Evolutionary conservation across 2,113 vertebrate species (phyloP).

Genomic region (Ochotona princeps): DNA sequence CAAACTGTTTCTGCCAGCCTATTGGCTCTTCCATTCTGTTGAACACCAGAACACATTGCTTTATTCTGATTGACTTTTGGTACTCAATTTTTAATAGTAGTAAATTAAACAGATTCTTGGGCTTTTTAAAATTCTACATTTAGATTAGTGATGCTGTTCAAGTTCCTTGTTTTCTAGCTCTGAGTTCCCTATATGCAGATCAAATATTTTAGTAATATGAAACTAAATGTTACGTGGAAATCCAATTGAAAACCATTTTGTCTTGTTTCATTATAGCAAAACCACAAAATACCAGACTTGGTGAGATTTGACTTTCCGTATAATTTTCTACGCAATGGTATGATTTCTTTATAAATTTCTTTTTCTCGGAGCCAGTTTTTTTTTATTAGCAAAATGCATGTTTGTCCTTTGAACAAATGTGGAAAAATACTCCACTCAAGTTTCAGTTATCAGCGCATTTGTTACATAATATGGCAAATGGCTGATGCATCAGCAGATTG

Average conservation of each 20-base stretch:
- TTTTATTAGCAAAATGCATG: constrained; percentile 54
- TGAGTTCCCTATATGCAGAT: constrained; percentile 39
- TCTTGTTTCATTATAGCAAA: constrained; percentile 54
- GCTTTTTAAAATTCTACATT: neutral
- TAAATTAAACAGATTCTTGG: constrained; percentile 11
- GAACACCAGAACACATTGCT: no score
- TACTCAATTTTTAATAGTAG: neutral
- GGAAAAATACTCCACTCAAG: neutral
- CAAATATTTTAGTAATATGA: constrained; percentile 57
- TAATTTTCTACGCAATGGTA: constrained; percentile 68
- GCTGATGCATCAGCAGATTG: neutral
- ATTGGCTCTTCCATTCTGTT: no score
- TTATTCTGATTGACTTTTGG: no score
- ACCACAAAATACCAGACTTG: constrained; percentile 57
- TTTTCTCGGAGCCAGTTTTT: constrained; percentile 63
- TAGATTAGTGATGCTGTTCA: constrained; percentile 13
- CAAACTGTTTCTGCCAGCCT: no score
- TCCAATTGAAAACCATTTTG: constrained; percentile 32
- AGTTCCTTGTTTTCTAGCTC: constrained; percentile 37
- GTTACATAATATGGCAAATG: neutral
- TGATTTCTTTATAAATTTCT: constrained; percentile 63
- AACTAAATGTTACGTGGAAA: constrained; percentile 58
- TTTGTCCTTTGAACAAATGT: constrained; percentile 18
- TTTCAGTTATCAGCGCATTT: constrained; percentile 30
- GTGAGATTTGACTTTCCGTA: constrained; percentile 62